Conservation (phyloP, 2,888 invertebrate genomes). For the Lepeophtheirus nordmannii region DNA sequence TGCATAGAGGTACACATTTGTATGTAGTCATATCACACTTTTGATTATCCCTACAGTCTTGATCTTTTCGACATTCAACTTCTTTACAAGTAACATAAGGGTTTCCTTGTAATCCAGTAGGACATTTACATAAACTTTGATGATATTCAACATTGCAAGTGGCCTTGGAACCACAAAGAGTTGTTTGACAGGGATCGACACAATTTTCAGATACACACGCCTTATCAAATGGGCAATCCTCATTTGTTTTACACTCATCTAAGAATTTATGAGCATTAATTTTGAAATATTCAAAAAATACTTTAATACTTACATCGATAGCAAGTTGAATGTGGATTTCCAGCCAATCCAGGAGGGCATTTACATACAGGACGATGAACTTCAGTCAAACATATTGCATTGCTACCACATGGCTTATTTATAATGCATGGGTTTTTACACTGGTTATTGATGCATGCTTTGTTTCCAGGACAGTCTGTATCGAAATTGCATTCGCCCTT, state of each 20-base stretch:
- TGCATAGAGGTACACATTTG: constrained; percentile 28
- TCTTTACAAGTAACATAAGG: constrained; percentile 53
- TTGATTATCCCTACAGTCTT: constrained; percentile 67
- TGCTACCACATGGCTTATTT: constrained; percentile 53
- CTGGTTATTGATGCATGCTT: constrained; percentile 52
- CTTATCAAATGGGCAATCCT: constrained; percentile 51
- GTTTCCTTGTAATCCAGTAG: constrained; percentile 62
- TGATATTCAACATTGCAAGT: constrained; percentile 62
- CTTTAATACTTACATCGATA: constrained; percentile 18
- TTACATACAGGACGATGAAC: constrained; percentile 60
- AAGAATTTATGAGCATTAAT: background rate
- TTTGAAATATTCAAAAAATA: constrained; percentile 25
- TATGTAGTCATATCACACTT: constrained; percentile 40
- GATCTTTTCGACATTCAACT: constrained; percentile 52
- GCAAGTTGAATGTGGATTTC: constrained; percentile 58
- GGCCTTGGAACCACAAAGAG: constrained; percentile 56
- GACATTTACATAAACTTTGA: constrained; percentile 40
- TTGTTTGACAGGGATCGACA: constrained; percentile 49
- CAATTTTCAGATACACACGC: constrained; percentile 59
- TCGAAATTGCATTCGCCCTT: constrained; percentile 30
- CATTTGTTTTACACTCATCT: constrained; percentile 47
- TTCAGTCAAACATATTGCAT: constrained; percentile 61
- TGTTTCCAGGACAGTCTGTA: constrained; percentile 54
- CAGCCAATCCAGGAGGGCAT: constrained; percentile 57
- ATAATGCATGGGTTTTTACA: constrained; percentile 65